Evolutionary conservation across 2,797 vertebrate species (phyloP).

Genomic region (Anabacerthia variegaticeps): DNA sequence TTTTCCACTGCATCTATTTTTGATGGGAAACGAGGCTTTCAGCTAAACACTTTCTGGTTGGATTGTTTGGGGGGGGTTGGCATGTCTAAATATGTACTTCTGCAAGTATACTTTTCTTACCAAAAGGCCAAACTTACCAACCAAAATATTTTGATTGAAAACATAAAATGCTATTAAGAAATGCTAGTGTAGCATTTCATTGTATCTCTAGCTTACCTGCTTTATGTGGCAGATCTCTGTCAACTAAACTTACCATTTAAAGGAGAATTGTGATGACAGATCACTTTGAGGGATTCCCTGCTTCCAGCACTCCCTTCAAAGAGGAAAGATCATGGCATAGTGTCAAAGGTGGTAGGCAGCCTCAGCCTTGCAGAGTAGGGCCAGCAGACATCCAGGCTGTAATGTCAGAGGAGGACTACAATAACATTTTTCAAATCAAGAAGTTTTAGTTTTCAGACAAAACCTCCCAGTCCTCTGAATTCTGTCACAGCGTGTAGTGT

Average conservation of each 20-base stretch:
- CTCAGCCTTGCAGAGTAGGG: neutral
- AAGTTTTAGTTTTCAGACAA: neutral
- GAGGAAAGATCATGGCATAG: neutral
- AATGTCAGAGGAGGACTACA: neutral
- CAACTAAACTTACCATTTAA: neutral
- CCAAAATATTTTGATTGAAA: slow-evolving; percentile 34
- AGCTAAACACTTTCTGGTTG: slow-evolving; percentile 5
- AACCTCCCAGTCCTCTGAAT: neutral
- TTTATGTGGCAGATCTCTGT: neutral
- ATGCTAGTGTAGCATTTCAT: neutral
- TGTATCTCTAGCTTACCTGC: neutral
- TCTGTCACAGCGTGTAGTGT: neutral
- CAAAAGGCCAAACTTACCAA: slow-evolving; percentile 46
- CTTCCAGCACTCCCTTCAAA: neutral
- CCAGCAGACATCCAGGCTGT: neutral
- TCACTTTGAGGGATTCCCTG: neutral
- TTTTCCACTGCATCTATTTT: slow-evolving; percentile 61
- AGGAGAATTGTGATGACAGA: neutral
- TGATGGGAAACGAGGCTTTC: slow-evolving; percentile 30
- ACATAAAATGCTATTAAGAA: neutral
- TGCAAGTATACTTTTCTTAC: slow-evolving; percentile 42
- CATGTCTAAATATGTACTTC: slow-evolving; percentile 7
- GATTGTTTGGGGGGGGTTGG: neutral
- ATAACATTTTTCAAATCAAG: neutral
- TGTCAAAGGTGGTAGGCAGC: neutral